Evolutionary conservation across 2,113 vertebrate genomes (phyloP).

Genomic region (Hippocampus barbouri): DNA sequence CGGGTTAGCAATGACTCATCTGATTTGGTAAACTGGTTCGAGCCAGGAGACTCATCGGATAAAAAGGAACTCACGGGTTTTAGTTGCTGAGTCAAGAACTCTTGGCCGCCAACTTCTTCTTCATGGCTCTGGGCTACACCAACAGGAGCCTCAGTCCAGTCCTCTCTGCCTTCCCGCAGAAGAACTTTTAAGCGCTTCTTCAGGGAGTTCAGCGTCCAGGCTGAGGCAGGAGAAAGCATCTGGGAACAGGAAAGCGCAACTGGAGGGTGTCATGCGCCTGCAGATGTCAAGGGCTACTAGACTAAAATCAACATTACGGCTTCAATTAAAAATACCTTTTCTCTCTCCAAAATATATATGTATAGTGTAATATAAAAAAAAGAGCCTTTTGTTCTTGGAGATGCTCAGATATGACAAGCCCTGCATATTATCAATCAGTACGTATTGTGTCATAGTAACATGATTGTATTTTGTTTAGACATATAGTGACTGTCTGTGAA

Average conservation of each 20-base stretch:
- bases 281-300: conserved; percentile 36
- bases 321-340: no score
- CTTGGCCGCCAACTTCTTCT: conserved; percentile 92
- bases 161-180: conserved; percentile 91
- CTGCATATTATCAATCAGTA: conserved; percentile 11
- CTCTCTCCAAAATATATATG: no score
- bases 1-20: background rate
- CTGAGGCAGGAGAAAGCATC: conserved; percentile 76
- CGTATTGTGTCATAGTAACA: conserved; percentile 27
- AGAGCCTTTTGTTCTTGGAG: background rate
- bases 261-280: conserved; percentile 66
- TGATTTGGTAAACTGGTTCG: no score
- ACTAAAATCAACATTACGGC: no score
- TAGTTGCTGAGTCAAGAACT: conserved; percentile 27
- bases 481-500: conserved; percentile 21
- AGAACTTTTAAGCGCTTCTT: conserved; percentile 96
- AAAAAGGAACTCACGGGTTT: background rate
- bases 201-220: conserved; percentile 91
- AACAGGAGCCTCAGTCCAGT: conserved; percentile 96
- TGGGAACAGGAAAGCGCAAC: conserved; percentile 70
- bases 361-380: no score
- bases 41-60: no score
- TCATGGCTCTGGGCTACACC: conserved; percentile 93
- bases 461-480: conserved; percentile 11
- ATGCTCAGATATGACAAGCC: conserved; percentile 17